Base-by-base conservation (phyloP, 2,888 invertebrate species). In the Plagiodera versicolora region DNA sequence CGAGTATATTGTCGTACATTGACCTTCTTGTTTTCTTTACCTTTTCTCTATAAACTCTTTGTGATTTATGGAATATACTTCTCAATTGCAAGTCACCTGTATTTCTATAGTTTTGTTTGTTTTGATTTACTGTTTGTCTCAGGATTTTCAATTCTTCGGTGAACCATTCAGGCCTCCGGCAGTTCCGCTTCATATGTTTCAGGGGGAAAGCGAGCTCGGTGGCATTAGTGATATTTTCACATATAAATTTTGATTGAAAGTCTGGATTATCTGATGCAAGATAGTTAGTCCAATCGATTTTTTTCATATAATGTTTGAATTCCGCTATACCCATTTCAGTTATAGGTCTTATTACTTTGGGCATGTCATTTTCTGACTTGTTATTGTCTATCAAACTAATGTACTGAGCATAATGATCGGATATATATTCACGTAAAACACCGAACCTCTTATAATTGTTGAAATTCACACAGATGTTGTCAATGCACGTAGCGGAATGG, bases 381-480 rank as follows among this genome's bases (percentile, higher is more conserved):
- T 49, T 49, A 18, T 24, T 49, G 5, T 20, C 49, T 18, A n/a
- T 24, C 49, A 49, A 17, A 46, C 46, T 46, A n/a, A 46, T 46
- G 8, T 46, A 46, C 46, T 46, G 46, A 16, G 2, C 16, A 46
- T 46, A 46, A 16, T 46, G 46, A 46, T 46, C 8, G 1, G 46
- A 46, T 16, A 46, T 46, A 46, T 46, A n/a, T 46, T 46, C 8
- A 46, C 16, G 46, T 46, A 46, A 16, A 17, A 46, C 17, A 46
- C 46, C 46, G 16, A 16, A 46, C 46, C 17, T 46, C 46, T n/a
- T 46, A 17, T 46, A n/a, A 46, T 17, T 16, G 14, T 46, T 49
- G 49, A 49, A 49, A 11, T 49, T 49, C 49, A 49, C 28, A 49
- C 49, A 49, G 24, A 49, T n/a, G 24, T 49, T 49, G 24, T 20